Evolutionary conservation across 2,888 invertebrate genomes (phyloP), one percentile per base, ranked within the genome.

Genomic region (Drosophila mercatorum): DNA sequence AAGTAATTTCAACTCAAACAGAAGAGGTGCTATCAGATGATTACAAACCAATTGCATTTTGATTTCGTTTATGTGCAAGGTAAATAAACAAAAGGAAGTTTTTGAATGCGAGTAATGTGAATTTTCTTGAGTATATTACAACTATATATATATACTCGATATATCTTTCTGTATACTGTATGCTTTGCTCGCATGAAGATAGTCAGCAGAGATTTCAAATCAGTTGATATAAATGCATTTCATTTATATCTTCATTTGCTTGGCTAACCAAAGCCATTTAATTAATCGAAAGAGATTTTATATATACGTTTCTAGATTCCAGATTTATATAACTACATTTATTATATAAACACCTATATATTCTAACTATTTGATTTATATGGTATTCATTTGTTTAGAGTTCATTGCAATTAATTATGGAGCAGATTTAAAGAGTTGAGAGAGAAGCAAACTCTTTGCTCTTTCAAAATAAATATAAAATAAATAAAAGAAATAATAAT

Each of bases 1-100:
- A 8, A 14, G 36, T 22, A 7, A 22, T 52, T 36, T 0, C 51
- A 3, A 4, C 14, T 10, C n/a, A 28, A 28, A 10, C 14, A 22
- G 26, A 26, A 5, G 22, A 55, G n/a, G 0, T 41, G 10, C 36
- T 26, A 14, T 17, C 61, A 53, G 22, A 51, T 41, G 47, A n/a
- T 28, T 44, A 53, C 31, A 28, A 41, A 55, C 41, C 17, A 55
- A 55, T 41, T 55, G 28, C 28, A 28, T 28, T 28, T 28, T 28
- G 12, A 38, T 52, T 22, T 38, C 22, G 17, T 22, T 17, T 5
- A 38, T 14, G 22, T 36, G 12, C 26, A 26, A 10, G n/a, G 4
- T 7, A 55, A 55, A 41, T 38, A 55, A 55, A 41, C 41, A n/a
- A 41, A 55, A 11, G 0, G 6, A 17, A 41, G 2, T 26, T 26